Conservation (phyloP, 2,113 vertebrate genomes). For the Bos javanicus region DNA sequence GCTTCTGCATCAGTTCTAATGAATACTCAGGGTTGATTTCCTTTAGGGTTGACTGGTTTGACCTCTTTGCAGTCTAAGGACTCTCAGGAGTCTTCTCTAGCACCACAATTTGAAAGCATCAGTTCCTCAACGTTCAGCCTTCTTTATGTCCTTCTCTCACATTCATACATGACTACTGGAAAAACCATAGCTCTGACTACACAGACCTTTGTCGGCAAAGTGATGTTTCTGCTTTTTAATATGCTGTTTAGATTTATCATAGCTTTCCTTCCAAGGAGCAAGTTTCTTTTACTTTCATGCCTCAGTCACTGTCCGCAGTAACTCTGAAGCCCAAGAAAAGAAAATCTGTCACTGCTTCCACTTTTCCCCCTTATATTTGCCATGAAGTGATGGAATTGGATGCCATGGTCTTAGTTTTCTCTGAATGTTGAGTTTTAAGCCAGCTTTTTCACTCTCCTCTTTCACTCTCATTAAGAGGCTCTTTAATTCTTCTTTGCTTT, state of each 20-base stretch:
- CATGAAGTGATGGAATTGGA: background rate
- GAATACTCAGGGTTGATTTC: background rate
- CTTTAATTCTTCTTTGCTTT: background rate
- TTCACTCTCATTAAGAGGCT: background rate
- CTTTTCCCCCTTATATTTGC: background rate
- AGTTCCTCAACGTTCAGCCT: rapidly evolving
- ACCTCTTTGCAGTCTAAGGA: background rate
- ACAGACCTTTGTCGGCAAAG: background rate
- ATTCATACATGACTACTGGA: background rate
- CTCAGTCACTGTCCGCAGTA: background rate
- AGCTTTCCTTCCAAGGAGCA: background rate
- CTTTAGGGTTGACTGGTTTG: background rate
- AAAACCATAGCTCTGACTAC: background rate
- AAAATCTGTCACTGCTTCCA: background rate
- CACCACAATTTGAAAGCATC: background rate
- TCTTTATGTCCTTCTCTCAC: background rate
- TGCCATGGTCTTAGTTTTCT: background rate
- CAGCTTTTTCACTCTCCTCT: background rate
- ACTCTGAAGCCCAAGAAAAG: background rate
- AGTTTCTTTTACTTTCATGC: background rate
- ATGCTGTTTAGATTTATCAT: background rate
- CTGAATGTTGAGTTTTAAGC: background rate
- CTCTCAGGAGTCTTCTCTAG: background rate
- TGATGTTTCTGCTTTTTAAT: background rate
- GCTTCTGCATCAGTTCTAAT: background rate